A percentile compares a stretch with the other conserved stretches of the same genome.
Evolutionary conservation across 2,113 vertebrate species (phyloP).

Genomic region (Rhodinocichla rosea): DNA sequence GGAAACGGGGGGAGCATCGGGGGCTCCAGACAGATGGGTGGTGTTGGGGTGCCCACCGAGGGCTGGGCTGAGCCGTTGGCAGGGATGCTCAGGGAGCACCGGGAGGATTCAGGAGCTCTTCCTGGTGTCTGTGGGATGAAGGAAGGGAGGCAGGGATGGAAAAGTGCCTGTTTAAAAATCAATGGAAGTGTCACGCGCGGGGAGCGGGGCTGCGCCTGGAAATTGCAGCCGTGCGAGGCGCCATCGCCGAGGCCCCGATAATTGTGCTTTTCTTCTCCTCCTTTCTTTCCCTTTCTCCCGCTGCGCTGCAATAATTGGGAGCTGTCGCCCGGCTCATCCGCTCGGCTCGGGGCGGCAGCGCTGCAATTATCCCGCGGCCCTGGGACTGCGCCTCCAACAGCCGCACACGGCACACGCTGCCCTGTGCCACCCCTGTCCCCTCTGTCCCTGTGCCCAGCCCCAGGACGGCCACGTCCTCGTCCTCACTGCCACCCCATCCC

Average conservation of each 20-base stretch:
- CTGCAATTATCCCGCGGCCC: conserved; percentile 76
- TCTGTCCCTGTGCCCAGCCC: not conserved
- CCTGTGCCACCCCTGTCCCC: not conserved
- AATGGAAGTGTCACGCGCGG: not conserved
- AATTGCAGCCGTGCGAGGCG: conserved; percentile 32
- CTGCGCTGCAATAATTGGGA: conserved; percentile 78
- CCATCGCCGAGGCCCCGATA: conserved; percentile 61
- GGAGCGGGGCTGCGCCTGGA: not conserved
- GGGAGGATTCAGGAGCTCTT: not conserved
- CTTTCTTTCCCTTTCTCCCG: conserved; percentile 2
- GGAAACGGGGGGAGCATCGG: accelerated
- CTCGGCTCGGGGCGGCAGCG: conserved; percentile 70
- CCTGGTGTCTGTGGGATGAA: not conserved
- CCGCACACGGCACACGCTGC: conserved; percentile 55
- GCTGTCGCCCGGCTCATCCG: conserved; percentile 69
- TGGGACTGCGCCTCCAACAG: conserved; percentile 70
- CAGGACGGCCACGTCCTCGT: not conserved
- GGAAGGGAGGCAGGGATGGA: not conserved
- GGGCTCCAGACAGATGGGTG: accelerated
- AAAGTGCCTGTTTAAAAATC: not conserved
- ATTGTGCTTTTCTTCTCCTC: conserved; percentile 58
- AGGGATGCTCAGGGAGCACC: not conserved
- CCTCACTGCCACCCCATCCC: not conserved
- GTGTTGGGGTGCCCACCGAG: accelerated
- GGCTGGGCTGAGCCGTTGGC: not conserved